Base-by-base conservation (phyloP, 2,113 vertebrate genomes). In the Cynoglossus semilaevis region DNA sequence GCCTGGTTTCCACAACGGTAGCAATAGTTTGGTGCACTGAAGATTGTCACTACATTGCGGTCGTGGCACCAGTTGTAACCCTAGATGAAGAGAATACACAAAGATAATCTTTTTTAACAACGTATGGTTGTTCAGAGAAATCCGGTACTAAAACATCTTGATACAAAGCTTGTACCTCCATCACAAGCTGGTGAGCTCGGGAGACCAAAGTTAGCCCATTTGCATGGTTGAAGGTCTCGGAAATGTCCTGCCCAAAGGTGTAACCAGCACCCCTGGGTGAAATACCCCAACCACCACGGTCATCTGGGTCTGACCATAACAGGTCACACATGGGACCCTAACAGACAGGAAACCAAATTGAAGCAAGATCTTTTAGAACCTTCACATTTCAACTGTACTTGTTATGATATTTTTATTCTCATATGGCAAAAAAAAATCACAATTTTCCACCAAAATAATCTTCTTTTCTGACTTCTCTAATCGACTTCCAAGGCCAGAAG, bases 291-390 rank as follows among this genome's bases (percentile, higher is more conserved):
- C 90, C 90, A 2, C 88, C 89, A 0, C 89, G 89, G 56, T 91
- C 90, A 68, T 91, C 90, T 6, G 89, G 90, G 65, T 91, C 90
- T 5, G 90, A 91, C 90, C 90, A 99, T 68, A 99, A 88, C 82
- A 98, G 91, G 84, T 99, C 96, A 90, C 96, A 98, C 96, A 99
- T 98, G 19, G 96, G 96, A 83, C 96, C 96, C 96, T 98, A 38
- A 85, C 41, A 82, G 4, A 38, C 40, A 57, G 0, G 7, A 36
- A 46, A 49, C 7, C 5, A 8, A 37, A 41, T 29, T 44, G 35
- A 13, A 50, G 40, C 51, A 56, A 18, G 47, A 17, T 10, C 5
- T 17, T 4, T 11, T 29, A 6, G 47, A 48, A 15, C 14, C 15
- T 15, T 7, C 16, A 18, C 3, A 41, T 5, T 18, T 15, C 10